Evolutionary conservation across 2,888 invertebrate genomes (phyloP), one percentile per base, ranked within the genome.

Genomic region (Electrophaes corylata): DNA sequence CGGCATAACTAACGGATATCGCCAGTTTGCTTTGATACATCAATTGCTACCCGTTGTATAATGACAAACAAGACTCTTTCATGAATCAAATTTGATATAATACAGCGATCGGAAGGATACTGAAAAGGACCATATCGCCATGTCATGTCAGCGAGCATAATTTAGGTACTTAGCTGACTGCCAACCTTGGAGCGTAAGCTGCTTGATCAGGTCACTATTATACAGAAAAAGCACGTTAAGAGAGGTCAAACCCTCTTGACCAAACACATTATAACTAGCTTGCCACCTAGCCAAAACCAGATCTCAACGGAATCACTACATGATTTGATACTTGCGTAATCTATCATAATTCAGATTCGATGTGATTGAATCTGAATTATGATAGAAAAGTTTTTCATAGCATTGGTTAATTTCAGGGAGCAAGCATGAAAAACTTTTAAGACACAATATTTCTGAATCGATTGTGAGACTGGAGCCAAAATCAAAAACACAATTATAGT

Each of bases 1-100:
- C 26, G 57, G 57, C 52, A 12, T 26, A 18, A 41, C 41, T 49
- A 60, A 60, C 56, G 57, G 57, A 40, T 23, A 53, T 52, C 37
- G 23, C 47, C 11, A 43, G 19, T 23, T 48, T 18, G 31, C 19
- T 12, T 26, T 37, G 53, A 46, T 35, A 16, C 40, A 57, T 35
- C 43, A 44, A 51, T 55, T 16, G 50, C 45, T 54, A 46, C 35
- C 39, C 33, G 12, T 43, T 39, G 40, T 31, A 37, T 39, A 50
- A 53, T 58, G 5, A n/a, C 37, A 29, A 2, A 12, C 4, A 35
- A 35, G 8, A 20, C 33, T 33, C 20, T 23, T 11, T 12, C n/a
- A 23, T 47, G 33, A 37, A 47, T 35, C 18, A 19, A 10, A 19
- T 33, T 46, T 19, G 19, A 19, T 20, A 35, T 35, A 12, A 47